Conservation (phyloP, 2,797 vertebrate genomes). For the Jordanella pulchra region DNA sequence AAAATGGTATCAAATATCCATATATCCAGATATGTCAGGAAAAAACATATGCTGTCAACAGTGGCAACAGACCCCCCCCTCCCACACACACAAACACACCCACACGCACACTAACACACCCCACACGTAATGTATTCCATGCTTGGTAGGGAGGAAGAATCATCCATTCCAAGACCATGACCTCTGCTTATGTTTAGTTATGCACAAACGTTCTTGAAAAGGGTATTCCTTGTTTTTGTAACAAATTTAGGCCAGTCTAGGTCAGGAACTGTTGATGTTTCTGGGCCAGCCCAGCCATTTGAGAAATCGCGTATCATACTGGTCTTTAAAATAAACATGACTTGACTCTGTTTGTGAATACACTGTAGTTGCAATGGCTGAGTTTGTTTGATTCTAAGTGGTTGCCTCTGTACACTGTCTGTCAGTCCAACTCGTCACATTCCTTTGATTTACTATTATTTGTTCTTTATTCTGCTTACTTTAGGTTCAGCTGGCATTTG, state of each 20-base stretch:
- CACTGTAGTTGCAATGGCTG: slow-evolving; percentile 36
- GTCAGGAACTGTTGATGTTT: slow-evolving; percentile 53
- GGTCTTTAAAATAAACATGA: slow-evolving; percentile 60
- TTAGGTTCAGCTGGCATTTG: slow-evolving; percentile 77
- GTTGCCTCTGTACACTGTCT: slow-evolving; percentile 39
- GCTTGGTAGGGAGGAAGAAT: slow-evolving; percentile 10
- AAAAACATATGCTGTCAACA: background rate
- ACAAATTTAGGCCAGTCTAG: slow-evolving; percentile 46
- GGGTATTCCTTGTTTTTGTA: slow-evolving; percentile 61
- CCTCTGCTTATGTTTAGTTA: slow-evolving; percentile 34
- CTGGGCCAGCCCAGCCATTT: slow-evolving; percentile 33
- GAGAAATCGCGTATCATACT: slow-evolving; percentile 57
- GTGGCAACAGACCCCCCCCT: too few relatives aligned
- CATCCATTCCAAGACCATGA: background rate
- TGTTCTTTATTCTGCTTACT: slow-evolving; percentile 63
- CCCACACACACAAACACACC: too few relatives aligned
- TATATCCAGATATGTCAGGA: background rate
- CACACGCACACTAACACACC: too few relatives aligned
- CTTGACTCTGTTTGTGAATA: slow-evolving; percentile 54
- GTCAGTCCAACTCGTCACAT: slow-evolving; percentile 48
- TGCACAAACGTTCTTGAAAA: slow-evolving; percentile 39
- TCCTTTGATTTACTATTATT: slow-evolving; percentile 68
- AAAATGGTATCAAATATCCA: background rate
- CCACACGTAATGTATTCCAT: slow-evolving; percentile 19
- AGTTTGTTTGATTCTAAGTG: slow-evolving; percentile 43